Evolutionary conservation across 2,113 vertebrate genomes (phyloP).

Genomic region (Tamias sibiricus): DNA sequence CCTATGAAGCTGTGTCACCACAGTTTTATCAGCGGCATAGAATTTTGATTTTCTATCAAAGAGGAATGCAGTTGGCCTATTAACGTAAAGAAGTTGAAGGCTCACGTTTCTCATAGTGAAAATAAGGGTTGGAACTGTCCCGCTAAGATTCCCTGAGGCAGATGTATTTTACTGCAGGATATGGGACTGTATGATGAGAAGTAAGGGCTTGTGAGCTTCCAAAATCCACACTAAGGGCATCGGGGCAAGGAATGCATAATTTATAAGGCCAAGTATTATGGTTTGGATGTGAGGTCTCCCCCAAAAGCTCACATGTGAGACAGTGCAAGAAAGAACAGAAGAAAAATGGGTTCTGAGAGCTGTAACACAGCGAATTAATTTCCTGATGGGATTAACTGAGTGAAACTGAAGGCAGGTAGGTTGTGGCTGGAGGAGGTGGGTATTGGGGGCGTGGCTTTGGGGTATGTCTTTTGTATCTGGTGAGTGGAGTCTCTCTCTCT

Average conservation of each 20-base stretch:
- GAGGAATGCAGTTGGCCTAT: not conserved
- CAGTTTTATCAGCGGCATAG: constrained; percentile 7
- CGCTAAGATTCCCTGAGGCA: not conserved
- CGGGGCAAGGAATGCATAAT: not conserved
- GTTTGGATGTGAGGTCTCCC: too few relatives aligned
- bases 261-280: not conserved
- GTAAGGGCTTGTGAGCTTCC: not conserved
- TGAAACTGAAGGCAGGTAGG: too few relatives aligned
- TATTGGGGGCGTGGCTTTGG: too few relatives aligned
- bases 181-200: not conserved
- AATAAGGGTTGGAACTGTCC: not conserved
- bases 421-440: too few relatives aligned
- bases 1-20: not conserved
- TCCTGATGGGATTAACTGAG: too few relatives aligned
- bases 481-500: too few relatives aligned
- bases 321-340: too few relatives aligned
- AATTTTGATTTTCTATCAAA: constrained; percentile 65
- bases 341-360: too few relatives aligned
- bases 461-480: too few relatives aligned
- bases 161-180: not conserved
- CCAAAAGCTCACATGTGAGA: too few relatives aligned
- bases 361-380: too few relatives aligned
- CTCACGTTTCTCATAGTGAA: not conserved
- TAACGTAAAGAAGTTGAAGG: not conserved
- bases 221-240: not conserved